Evolutionary conservation across 1,140 invertebrate species (phyloP).

Genomic region (Heliconius congener): DNA sequence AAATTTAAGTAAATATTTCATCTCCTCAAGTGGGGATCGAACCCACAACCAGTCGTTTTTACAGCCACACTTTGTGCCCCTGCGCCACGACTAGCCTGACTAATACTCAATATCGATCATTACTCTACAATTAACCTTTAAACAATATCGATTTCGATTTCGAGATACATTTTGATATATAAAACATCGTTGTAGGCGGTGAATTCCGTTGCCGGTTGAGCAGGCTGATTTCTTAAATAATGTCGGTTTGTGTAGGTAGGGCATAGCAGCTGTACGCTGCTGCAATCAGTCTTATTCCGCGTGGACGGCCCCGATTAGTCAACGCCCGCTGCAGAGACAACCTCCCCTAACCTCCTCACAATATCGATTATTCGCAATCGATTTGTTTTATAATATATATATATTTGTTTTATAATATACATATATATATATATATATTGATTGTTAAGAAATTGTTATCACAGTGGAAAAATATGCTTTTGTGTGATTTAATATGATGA

Average conservation of each 20-base stretch:
- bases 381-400: slow-evolving; percentile 53
- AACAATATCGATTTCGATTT: slow-evolving; percentile 25
- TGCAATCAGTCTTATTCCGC: slow-evolving; percentile 80
- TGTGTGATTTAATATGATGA: background rate
- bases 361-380: slow-evolving; percentile 76
- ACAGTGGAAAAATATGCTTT: too few species aligned
- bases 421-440: background rate
- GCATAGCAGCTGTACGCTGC: slow-evolving; percentile 62
- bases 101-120: too few species aligned
- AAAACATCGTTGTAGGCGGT: slow-evolving; percentile 49
- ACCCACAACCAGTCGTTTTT: too few species aligned
- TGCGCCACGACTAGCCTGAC: too few species aligned
- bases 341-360: slow-evolving; percentile 62
- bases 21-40: too few species aligned
- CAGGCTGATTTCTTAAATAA: slow-evolving; percentile 79
- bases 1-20: too few species aligned
- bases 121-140: slow-evolving; percentile 16
- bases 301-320: slow-evolving; percentile 78
- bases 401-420: slow-evolving; percentile 49
- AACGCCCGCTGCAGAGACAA: slow-evolving; percentile 77
- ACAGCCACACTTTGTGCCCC: too few species aligned
- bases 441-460: background rate
- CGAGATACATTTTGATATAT: slow-evolving; percentile 24
- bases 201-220: slow-evolving; percentile 72
- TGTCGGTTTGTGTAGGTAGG: slow-evolving; percentile 76